phyloP scores from a whole-genome alignment of 92 coral and sea anemone genomes.

The Actinernus sp. region DNA sequence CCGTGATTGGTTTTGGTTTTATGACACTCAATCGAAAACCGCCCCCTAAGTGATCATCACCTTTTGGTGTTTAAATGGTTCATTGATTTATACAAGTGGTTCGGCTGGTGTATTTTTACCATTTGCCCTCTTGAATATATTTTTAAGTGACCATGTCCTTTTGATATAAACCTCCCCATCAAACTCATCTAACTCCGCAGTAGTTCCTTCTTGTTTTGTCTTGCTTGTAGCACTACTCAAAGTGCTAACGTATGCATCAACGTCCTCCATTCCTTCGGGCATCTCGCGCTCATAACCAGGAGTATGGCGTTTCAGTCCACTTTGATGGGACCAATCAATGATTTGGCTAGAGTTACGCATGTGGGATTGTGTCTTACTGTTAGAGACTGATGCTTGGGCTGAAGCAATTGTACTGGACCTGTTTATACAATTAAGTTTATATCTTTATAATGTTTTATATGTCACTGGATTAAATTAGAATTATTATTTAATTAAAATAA shows the following conservation, averaged over 20 bases:
- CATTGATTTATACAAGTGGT: conserved; percentile 24
- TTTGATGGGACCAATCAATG: conserved; percentile 6
- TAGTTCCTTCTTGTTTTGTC: background rate
- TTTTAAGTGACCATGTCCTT: conserved; percentile 69
- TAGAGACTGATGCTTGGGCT: too few species aligned
- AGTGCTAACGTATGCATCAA: background rate
- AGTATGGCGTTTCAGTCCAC: conserved; percentile 63
- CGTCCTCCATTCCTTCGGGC: conserved; percentile 79
- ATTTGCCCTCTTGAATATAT: conserved; percentile 43
- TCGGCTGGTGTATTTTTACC: background rate
- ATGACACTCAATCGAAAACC: too few species aligned
- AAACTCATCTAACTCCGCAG: conserved; percentile 6
- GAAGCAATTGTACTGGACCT: too few species aligned
- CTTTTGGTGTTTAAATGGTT: too few species aligned
- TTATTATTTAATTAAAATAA: too few species aligned
- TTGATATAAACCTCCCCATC: conserved; percentile 71
- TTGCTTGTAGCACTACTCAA: background rate
- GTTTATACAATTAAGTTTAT: too few species aligned
- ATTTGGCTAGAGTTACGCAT: too few species aligned
- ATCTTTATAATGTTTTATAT: too few species aligned
- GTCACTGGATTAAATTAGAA: too few species aligned
- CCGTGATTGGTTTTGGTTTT: too few species aligned
- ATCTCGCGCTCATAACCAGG: conserved; percentile 65
- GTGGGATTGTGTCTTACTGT: too few species aligned
- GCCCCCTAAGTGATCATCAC: too few species aligned